Evolutionary conservation across 2,888 invertebrate species (phyloP), one percentile per base, ranked within the genome.

Genomic region (Coleophora flavipennella): DNA sequence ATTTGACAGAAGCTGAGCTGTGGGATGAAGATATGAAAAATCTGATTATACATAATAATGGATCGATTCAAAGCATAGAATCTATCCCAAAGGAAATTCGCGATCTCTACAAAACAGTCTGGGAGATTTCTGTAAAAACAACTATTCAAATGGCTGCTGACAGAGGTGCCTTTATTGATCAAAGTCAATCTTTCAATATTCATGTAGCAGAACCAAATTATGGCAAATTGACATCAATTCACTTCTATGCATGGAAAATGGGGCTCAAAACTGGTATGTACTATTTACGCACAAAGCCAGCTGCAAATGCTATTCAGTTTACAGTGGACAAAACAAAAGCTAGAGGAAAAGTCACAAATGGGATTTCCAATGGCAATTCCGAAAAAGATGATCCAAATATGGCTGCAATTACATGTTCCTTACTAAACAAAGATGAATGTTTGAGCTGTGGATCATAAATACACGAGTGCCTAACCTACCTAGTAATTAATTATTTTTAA

Each of bases 261-360:
- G 99, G 99, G 2, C 84, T 99, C 42, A 99, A 99, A 83, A 99
- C 99, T 1, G 99, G 99, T 37, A 98, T 99, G 98, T 99, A 99
- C 74, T 99, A 99, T 70, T 84, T 99, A 49, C 89, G 98, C 36
- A 98, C 97, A 0, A 97, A 97, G 67, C 96, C 99, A 6, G 99
- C 99, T 1, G 96, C 94, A 1, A 92, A 95, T 70, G 96, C 99
- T 4, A 96, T 99, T 53, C 97, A 99, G 67, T 99, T 99, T 72
- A 99, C 99, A 0, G 97, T 99, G 0, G 97, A 99, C 73, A 98
- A 98, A 67, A 61, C 71, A 1, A 81, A 79, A 57, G 69, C 68
- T 6, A 66, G 55, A 45, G 55, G 50, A 1, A 60, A 45, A 39
- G 43, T 55, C n/a, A 31, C 49, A 8, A 72, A 73, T 32, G 44